These are phyloP conservation scores for Notechis scutatus DNA, from an alignment of 2,113 vertebrate genomes.

Conservation along the genomic window DNA sequence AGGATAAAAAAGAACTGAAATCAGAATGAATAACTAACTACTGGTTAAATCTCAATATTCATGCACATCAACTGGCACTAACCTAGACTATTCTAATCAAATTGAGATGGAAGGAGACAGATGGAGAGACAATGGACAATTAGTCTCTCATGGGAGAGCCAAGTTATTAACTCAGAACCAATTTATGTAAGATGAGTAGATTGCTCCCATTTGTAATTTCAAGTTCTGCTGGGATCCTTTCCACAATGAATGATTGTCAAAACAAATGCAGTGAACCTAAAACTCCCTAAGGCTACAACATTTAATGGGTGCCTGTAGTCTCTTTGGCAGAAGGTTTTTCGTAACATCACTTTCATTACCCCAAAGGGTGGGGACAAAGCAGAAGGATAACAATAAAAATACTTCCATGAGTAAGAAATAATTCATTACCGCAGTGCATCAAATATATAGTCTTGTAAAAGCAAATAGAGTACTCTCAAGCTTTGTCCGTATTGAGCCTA, in stretches of 20 bases:
- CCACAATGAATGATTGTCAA: conserved; percentile 30
- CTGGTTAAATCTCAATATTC: conserved; percentile 39
- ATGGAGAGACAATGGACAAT: conserved; percentile 37
- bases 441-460: not conserved
- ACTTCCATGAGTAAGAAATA: conserved; percentile 3
- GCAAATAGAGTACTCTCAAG: fast-evolving
- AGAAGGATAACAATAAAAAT: not conserved
- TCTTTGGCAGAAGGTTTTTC: conserved; percentile 33
- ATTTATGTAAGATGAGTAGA: conserved; percentile 40
- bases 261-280: conserved; percentile 27
- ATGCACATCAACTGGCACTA: not conserved
- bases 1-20: conserved; percentile 35
- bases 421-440: not conserved
- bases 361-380: not conserved
- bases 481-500: conserved; percentile 18
- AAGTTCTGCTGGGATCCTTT: conserved; percentile 48
- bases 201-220: conserved; percentile 42
- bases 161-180: conserved; percentile 30
- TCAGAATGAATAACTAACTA: conserved; percentile 27
- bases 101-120: conserved; percentile 28
- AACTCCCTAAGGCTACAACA: conserved; percentile 1
- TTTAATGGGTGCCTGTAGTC: conserved; percentile 33
- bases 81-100: conserved; percentile 41
- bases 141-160: conserved; percentile 31
- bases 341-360: not conserved